Conservation (phyloP, 2,113 vertebrate species). For the Ochotona curzoniae region DNA sequence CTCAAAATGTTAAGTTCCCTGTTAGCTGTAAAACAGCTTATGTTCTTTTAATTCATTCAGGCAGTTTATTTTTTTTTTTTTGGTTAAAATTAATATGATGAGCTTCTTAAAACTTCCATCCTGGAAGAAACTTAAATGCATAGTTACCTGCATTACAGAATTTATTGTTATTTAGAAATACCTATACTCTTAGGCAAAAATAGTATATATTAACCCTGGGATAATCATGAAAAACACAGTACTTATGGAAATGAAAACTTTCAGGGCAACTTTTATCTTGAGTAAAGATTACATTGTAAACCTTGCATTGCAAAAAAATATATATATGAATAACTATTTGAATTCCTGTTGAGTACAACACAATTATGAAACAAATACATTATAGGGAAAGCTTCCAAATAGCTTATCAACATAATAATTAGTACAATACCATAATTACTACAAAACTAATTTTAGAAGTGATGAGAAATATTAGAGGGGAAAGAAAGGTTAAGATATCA, state of each 20-base stretch:
- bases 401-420: slow-evolving; percentile 45
- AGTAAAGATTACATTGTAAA: not conserved
- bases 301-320: slow-evolving; percentile 40
- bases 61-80: not conserved
- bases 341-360: not conserved
- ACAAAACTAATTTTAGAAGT: not conserved
- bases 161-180: slow-evolving; percentile 55
- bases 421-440: not conserved
- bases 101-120: not conserved
- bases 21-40: slow-evolving; percentile 18
- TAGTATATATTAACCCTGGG: not conserved
- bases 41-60: slow-evolving; percentile 17
- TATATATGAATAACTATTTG: slow-evolving; percentile 35
- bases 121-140: slow-evolving; percentile 17
- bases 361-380: not conserved
- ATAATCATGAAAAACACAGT: slow-evolving; percentile 42
- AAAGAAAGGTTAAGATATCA: not conserved
- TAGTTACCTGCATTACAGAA: not conserved
- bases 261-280: not conserved
- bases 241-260: slow-evolving; percentile 46
- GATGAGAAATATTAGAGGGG: not conserved
- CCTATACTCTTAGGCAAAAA: not conserved
- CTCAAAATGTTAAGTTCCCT: not conserved
- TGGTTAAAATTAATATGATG: slow-evolving; percentile 42
- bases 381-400: not conserved